Evolutionary conservation across 2,113 vertebrate genomes (phyloP), one percentile per base, ranked within the genome.

Genomic region (Nothobranchius furzeri): DNA sequence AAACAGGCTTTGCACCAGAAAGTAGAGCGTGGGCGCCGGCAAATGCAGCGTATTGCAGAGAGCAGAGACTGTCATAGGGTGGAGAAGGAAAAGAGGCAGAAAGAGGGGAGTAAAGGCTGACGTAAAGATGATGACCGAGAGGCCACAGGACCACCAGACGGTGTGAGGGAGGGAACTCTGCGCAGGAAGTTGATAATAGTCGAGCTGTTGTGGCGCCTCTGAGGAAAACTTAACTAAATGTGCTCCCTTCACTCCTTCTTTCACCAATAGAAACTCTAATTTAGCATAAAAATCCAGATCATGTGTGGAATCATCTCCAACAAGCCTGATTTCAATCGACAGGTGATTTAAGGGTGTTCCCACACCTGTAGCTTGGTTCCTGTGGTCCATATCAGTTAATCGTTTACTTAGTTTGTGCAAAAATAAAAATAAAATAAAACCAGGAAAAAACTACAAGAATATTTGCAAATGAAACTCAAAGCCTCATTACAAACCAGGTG

Each of bases 131-230:
- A 10, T 0, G 48, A 25, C 37, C 35, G 45, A 58, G 40, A 66
- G 54, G 56, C n/a, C 61, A 61, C 13, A 2, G 64, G 73, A 73
- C 30, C 50, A 40, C 13, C 20, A 51, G 50, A 51, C 58, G 14
- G 66, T 61, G 67, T 45, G 64, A 73, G 72, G 67, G 64, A 54
- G 63, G 57, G 64, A 64, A 45, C 55, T 37, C 40, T 15, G 73
- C 3, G 25, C 83, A 87, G 81, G 85, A 86, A 86, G 78, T 45
- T 40, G 70, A 73, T 79, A 60, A 74, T 14, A 65, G 64, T 45
- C 9, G 9, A 74, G 72, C 64, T 79, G 71, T 75, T 83, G 83
- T 72, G 11, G 61, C 17, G 64, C 79, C 81, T 76, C 73, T 7
- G 70, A 59, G 72, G 86, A 65, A 40, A 64, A 56, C 14, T 40